phyloP scores from a whole-genome alignment of 1,140 invertebrate genomes.

The Teleogryllus occipitalis region DNA sequence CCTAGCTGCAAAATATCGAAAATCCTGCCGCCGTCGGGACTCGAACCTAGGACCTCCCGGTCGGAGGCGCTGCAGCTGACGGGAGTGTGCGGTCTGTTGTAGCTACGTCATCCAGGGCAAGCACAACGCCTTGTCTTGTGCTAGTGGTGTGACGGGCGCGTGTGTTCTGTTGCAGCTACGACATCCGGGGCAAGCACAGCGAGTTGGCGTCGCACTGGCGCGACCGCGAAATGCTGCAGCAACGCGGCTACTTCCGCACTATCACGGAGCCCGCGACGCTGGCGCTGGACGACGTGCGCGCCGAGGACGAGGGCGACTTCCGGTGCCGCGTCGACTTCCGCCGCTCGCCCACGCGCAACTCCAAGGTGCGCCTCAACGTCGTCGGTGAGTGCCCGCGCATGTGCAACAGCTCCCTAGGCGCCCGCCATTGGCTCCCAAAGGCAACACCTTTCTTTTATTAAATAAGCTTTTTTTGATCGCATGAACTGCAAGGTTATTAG shows the following conservation, averaged over 20 bases:
- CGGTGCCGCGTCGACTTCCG: conserved; percentile 72
- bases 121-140: neutral
- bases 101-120: neutral
- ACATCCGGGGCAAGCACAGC: conserved; percentile 40
- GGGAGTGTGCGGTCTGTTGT: no score
- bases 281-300: conserved; percentile 51
- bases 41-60: fast-evolving
- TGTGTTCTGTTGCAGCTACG: conserved; percentile 33
- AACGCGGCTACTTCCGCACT: conserved; percentile 47
- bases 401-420: no score
- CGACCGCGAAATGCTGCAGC: conserved; percentile 45
- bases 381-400: conserved; percentile 56
- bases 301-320: conserved; percentile 63
- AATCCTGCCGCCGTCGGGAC: no score
- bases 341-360: conserved; percentile 70
- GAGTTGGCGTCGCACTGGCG: conserved; percentile 49
- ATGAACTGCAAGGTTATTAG: no score
- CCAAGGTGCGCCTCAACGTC: conserved; percentile 66
- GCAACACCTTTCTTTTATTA: no score
- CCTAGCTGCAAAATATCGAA: no score
- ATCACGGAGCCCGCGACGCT: conserved; percentile 48
- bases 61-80: no score
- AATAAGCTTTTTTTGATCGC: no score
- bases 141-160: neutral
- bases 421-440: no score